These are phyloP conservation scores for Babylonia areolata DNA, from an alignment of 1,140 invertebrate genomes.

Conservation along the genomic window DNA sequence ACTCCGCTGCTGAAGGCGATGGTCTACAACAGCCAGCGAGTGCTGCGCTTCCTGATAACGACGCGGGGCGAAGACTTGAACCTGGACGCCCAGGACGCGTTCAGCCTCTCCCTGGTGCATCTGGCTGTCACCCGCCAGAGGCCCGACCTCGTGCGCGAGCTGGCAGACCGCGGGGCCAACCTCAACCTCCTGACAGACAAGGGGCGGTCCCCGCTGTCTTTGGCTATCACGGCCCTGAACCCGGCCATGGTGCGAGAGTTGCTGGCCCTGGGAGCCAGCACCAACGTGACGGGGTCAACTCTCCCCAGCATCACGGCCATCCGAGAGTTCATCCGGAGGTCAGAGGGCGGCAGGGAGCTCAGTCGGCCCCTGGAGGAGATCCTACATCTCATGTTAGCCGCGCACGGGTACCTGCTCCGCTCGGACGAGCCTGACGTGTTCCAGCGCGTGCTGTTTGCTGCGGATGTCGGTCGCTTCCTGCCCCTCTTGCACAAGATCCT, in stretches of 20 bases:
- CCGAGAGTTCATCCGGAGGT: background rate
- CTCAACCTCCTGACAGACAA: background rate
- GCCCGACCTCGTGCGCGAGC: background rate
- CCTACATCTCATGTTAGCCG: background rate
- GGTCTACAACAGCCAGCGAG: background rate
- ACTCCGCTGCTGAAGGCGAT: background rate
- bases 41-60: background rate
- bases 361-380: background rate
- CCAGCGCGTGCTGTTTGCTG: background rate
- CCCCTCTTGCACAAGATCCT: background rate
- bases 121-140: background rate
- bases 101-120: background rate
- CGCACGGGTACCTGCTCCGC: background rate
- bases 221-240: background rate
- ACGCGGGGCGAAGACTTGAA: background rate
- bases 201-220: background rate
- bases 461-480: background rate
- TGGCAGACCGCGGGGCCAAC: background rate
- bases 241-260: background rate
- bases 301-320: background rate
- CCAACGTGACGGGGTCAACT: background rate
- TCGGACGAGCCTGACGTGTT: background rate
- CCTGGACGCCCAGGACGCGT: background rate
- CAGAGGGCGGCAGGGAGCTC: background rate
- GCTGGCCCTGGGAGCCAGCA: conserved; percentile 1